Evolutionary conservation across 2,113 vertebrate species (phyloP).

Genomic region (Lamprologus tigripictilis): DNA sequence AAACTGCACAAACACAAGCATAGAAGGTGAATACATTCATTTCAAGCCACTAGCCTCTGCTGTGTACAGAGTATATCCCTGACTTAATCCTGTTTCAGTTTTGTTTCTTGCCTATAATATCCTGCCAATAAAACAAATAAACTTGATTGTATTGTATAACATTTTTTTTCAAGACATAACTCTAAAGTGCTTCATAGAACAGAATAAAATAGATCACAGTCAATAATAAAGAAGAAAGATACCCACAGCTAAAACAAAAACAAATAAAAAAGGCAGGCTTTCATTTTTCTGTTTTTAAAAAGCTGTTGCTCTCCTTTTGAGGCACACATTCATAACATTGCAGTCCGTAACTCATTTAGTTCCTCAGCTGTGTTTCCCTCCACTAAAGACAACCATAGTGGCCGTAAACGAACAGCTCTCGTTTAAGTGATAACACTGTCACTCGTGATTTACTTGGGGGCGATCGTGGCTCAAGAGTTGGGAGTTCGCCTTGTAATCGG

Average conservation of each 20-base stretch:
- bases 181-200: not conserved
- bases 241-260: not conserved
- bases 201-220: not conserved
- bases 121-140: not conserved
- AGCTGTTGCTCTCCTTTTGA: not conserved
- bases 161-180: not conserved
- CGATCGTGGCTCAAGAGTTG: no score
- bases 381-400: not conserved
- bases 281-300: not conserved
- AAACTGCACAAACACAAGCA: not conserved
- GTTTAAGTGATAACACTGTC: not conserved
- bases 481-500: no score
- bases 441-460: not conserved
- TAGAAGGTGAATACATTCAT: not conserved
- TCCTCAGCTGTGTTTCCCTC: not conserved
- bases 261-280: not conserved
- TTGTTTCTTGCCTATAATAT: not conserved
- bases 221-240: not conserved
- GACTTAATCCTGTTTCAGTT: not conserved
- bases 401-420: not conserved
- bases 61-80: not conserved
- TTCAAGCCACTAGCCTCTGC: not conserved
- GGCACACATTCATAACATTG: not conserved
- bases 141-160: not conserved
- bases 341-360: not conserved